These are phyloP conservation scores for Mellivora capensis DNA, from an alignment of 2,113 vertebrate genomes.

Conservation along the genomic window DNA sequence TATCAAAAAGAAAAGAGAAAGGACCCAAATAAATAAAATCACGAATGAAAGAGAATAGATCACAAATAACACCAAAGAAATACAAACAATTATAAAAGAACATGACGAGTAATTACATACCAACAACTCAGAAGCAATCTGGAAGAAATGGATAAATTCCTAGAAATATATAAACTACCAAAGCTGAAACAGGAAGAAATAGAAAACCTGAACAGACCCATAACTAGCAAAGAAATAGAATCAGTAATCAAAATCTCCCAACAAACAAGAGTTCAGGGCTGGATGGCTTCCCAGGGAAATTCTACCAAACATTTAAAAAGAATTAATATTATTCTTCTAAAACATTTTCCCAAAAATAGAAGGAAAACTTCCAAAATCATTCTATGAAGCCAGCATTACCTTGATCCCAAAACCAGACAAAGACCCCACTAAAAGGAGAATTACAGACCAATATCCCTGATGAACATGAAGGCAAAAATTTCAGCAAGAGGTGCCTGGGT, in stretches of 20 bases:
- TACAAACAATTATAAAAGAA: neutral
- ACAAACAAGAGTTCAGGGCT: neutral
- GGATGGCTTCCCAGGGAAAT: neutral
- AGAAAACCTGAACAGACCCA: neutral
- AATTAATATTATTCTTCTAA: neutral
- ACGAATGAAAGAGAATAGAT: neutral
- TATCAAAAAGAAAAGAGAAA: neutral
- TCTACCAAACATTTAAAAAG: neutral
- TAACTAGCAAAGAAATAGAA: neutral
- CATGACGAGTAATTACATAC: neutral
- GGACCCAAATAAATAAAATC: neutral
- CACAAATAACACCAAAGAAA: neutral
- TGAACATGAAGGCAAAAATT: neutral
- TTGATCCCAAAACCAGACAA: neutral
- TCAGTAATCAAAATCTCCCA: neutral
- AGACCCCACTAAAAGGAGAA: neutral
- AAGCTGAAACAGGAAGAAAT: neutral
- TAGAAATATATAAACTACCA: neutral
- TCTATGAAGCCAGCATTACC: neutral
- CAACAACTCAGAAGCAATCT: neutral
- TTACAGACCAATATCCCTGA: neutral
- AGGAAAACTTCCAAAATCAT: neutral
- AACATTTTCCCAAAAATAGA: neutral
- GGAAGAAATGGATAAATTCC: neutral
- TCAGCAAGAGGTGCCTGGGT: neutral